Evolutionary conservation across 2,113 vertebrate genomes (phyloP), one percentile per base, ranked within the genome.

Genomic region (Amphilophus citrinellus): DNA sequence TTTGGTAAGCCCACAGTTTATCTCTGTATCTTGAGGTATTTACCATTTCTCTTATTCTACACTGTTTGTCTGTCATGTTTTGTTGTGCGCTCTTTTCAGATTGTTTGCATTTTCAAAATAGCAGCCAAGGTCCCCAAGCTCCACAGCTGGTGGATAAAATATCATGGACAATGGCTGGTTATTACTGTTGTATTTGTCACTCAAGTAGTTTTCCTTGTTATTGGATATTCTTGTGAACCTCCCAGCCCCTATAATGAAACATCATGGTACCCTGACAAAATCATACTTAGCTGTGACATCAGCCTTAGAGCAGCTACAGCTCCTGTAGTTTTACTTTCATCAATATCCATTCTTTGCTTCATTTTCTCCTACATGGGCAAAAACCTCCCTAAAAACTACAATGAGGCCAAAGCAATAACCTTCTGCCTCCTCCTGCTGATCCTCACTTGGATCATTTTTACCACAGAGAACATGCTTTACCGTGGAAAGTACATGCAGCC

Each of bases 321-420:
- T 6, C 58, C 93, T 32, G 9, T 81, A 0, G 0, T 77, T 76
- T 93, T 95, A 61, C 92, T 93, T 4, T 10, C 73, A 4, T 57
- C 88, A 5, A 92, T 98, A 50, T 89, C 94, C 2, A 24, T 30
- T 32, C 77, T 96, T 22, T 97, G 97, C 92, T 98, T 98, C 20
- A 73, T 82, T 73, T 97, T 97, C 87, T 97, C 97, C 85, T 98
- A 97, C 89, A 94, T 97, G 94, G 97, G 97, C 39, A 98, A 96
- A 75, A 97, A 97, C 61, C 97, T 98, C 5, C 97, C 98, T 0
- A 97, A 97, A 85, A 97, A 97, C 88, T 98, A 99, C 91, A 98
- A 95, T 1, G 98, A 98, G 86, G 97, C 97, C 77, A 98, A 97
- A 92, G 94, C 96, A n/a, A 96, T 98, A 80, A 97, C 97, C 1